Conservation (phyloP, 2,113 vertebrate species). For the Nematolebias whitei region DNA sequence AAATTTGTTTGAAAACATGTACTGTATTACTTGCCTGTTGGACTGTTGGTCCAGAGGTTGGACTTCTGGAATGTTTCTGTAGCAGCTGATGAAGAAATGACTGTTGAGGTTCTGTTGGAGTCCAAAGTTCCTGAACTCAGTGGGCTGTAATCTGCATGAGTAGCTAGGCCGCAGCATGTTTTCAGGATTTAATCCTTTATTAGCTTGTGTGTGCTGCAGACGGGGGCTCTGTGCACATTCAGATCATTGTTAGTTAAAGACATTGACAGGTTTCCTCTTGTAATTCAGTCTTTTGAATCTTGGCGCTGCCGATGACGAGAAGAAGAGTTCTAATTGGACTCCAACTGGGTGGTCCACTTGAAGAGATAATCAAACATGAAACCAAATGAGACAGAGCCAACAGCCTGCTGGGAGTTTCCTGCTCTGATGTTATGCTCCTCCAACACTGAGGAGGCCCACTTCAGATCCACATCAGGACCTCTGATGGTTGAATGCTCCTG, state of each 20-base stretch:
- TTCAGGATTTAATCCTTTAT: conserved; percentile 73
- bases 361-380: conserved; percentile 70
- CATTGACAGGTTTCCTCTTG: conserved; percentile 82
- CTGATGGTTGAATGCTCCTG: too few species aligned
- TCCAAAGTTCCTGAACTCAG: background rate
- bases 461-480: too few species aligned
- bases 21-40: too few species aligned
- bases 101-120: too few species aligned
- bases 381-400: conserved; percentile 29
- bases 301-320: conserved; percentile 18
- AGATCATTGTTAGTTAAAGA: conserved; percentile 76
- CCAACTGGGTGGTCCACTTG: conserved; percentile 81
- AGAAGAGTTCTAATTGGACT: conserved; percentile 71
- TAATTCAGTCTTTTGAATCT: conserved; percentile 71
- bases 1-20: too few species aligned
- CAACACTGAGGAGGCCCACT: too few species aligned
- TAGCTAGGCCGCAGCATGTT: conserved; percentile 60
- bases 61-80: too few species aligned
- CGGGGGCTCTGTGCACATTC: conserved; percentile 71
- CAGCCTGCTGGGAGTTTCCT: conserved; percentile 15
- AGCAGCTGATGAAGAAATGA: too few species aligned
- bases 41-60: too few species aligned
- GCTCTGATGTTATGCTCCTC: too few species aligned
- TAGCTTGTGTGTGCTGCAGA: conserved; percentile 61
- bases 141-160: conserved; percentile 64